Evolutionary conservation across 2,888 invertebrate species (phyloP).

Genomic region (Acrobasis consociella): DNA sequence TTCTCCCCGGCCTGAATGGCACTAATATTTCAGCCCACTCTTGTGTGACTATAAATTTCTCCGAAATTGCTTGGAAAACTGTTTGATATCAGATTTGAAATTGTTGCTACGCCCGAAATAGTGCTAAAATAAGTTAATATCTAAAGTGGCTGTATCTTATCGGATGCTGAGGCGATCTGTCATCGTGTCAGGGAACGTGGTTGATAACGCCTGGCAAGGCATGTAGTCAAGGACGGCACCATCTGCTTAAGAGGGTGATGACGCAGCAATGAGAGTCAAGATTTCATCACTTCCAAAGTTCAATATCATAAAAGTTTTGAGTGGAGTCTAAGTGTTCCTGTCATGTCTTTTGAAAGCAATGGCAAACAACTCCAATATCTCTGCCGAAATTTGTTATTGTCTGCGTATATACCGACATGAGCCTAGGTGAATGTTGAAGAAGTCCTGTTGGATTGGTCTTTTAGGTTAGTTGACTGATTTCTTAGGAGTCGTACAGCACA

Average conservation of each 20-base stretch:
- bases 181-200: slow-evolving; percentile 14
- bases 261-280: neutral
- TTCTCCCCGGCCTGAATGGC: too few species aligned
- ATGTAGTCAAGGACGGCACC: slow-evolving; percentile 8
- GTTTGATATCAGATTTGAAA: neutral
- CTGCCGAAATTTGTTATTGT: too few species aligned
- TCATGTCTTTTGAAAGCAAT: too few species aligned
- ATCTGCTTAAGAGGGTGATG: neutral
- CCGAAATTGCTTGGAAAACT: neutral
- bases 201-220: slow-evolving; percentile 2
- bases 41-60: too few species aligned
- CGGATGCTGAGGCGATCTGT: slow-evolving; percentile 35
- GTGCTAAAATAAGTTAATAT: slow-evolving; percentile 2
- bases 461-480: too few species aligned
- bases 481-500: too few species aligned
- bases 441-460: too few species aligned
- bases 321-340: too few species aligned
- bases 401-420: too few species aligned
- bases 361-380: too few species aligned
- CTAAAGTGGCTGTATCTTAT: slow-evolving; percentile 34
- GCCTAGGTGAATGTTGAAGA: too few species aligned
- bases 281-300: neutral
- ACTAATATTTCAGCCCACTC: too few species aligned
- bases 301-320: neutral
- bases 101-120: slow-evolving; percentile 9